phyloP scores from a whole-genome alignment of 2,888 invertebrate species.

The Drosophila engyochracea region DNA sequence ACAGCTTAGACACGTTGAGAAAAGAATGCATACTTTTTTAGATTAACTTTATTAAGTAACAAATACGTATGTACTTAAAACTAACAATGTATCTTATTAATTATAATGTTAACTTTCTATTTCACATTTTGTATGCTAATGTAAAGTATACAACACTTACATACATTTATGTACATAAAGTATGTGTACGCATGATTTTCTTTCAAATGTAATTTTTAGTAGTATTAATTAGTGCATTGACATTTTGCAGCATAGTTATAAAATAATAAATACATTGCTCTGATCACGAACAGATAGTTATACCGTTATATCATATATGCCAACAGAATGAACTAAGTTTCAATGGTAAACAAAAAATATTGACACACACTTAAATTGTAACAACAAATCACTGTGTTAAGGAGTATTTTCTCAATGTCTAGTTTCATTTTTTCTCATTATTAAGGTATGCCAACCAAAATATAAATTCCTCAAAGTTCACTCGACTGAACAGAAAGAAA shows the following conservation, averaged over 20 bases:
- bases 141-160: constrained; percentile 29
- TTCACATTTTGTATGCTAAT: constrained; percentile 82
- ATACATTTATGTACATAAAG: constrained; percentile 7
- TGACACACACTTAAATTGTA: background rate
- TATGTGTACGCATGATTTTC: constrained; percentile 11
- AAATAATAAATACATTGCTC: background rate
- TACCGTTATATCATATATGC: background rate
- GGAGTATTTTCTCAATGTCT: background rate
- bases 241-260: constrained; percentile 13
- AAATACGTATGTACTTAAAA: constrained; percentile 49
- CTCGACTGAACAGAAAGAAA: background rate
- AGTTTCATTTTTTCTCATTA: background rate
- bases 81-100: constrained; percentile 72
- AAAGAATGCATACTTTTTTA: constrained; percentile 28
- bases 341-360: background rate
- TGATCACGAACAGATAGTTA: background rate
- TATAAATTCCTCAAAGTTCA: background rate
- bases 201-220: constrained; percentile 11
- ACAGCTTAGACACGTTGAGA: background rate
- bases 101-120: constrained; percentile 85
- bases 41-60: constrained; percentile 55
- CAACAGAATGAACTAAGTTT: background rate
- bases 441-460: background rate
- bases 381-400: background rate
- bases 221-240: constrained; percentile 19